These are phyloP conservation scores for Anadara kagoshimensis DNA, from an alignment of 1,140 invertebrate genomes.

Conservation along the genomic window DNA sequence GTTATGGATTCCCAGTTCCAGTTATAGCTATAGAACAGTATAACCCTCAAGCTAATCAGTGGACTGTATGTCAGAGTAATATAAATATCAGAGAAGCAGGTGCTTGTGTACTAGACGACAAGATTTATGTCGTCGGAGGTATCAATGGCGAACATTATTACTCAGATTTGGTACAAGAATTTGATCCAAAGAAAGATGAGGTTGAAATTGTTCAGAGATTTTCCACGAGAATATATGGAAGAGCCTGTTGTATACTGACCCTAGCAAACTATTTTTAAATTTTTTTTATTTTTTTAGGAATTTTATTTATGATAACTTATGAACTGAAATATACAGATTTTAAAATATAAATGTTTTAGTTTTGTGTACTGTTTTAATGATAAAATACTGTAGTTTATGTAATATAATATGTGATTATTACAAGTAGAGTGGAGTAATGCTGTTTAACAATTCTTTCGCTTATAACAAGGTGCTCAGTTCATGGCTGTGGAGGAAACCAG, in stretches of 20 bases:
- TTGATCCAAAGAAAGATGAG: slow-evolving; percentile 41
- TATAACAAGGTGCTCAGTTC: too few relatives aligned
- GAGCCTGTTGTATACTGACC: slow-evolving; percentile 52
- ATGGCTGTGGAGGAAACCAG: too few relatives aligned
- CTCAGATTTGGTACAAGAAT: slow-evolving; percentile 38
- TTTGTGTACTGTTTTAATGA: too few relatives aligned
- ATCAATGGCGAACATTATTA: slow-evolving; percentile 70
- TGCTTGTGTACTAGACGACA: slow-evolving; percentile 60
- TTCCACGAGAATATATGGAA: slow-evolving; percentile 62
- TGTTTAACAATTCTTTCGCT: too few relatives aligned
- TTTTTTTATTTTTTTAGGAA: too few relatives aligned
- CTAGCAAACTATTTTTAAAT: slow-evolving; percentile 17
- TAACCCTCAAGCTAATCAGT: slow-evolving; percentile 61
- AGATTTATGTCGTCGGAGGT: slow-evolving; percentile 69
- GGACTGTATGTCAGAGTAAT: slow-evolving; percentile 62
- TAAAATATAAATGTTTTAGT: too few relatives aligned
- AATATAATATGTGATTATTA: too few relatives aligned
- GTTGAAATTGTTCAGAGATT: slow-evolving; percentile 63
- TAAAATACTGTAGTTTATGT: too few relatives aligned
- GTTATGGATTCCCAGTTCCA: slow-evolving; percentile 67
- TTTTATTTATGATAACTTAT: too few relatives aligned
- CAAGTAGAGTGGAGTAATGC: too few relatives aligned
- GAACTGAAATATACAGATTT: too few relatives aligned
- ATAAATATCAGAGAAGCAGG: slow-evolving; percentile 70
- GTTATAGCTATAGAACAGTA: slow-evolving; percentile 67